Evolutionary conservation across 2,888 invertebrate genomes (phyloP), one percentile per base, ranked within the genome.

Genomic region (Dexiosoma caninum): DNA sequence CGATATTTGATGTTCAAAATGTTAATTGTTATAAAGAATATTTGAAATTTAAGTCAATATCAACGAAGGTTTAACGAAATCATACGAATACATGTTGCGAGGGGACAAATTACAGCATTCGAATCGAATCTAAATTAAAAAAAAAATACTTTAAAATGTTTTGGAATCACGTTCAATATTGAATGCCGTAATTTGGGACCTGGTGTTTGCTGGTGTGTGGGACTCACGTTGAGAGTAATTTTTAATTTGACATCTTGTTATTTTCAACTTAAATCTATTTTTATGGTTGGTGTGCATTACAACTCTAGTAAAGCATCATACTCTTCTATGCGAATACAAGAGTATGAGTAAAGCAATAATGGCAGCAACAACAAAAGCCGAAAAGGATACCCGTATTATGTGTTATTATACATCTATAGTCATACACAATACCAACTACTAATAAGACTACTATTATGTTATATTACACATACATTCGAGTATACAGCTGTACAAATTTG

Each of bases 241-340:
- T 71, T 76, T 76, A 80, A 76, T 82, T 78, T 76, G 76, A 72
- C 71, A 82, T 71, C 79, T 82, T 82, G 82, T 79, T 82, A 82
- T 71, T 78, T 82, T 79, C 57, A 77, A 64, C 70, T 79, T 78
- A 83, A 81, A 81, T 81, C 60, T 76, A 76, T 76, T 81, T 76
- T 76, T 76, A 76, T 76, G 76, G 35, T 44, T 16, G 9, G 60
- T 78, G 6, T 57, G 16, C 3, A 30, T 66, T 44, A 72, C n/a
- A n/a, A n/a, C 12, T n/a, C 12, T 16, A 16, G 32, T 51, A 40
- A 62, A 44, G 42, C 35, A 12, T 9, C 44, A 16, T 23, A 23
- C 9, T 35, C 23, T 23, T 53, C 12, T 66, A 14, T 51, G 42
- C 42, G 16, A 57, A 32, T 27, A 19, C 16, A 30, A 3, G 27